phyloP scores from a whole-genome alignment of 1,140 invertebrate genomes.

The Eumeta japonica region DNA sequence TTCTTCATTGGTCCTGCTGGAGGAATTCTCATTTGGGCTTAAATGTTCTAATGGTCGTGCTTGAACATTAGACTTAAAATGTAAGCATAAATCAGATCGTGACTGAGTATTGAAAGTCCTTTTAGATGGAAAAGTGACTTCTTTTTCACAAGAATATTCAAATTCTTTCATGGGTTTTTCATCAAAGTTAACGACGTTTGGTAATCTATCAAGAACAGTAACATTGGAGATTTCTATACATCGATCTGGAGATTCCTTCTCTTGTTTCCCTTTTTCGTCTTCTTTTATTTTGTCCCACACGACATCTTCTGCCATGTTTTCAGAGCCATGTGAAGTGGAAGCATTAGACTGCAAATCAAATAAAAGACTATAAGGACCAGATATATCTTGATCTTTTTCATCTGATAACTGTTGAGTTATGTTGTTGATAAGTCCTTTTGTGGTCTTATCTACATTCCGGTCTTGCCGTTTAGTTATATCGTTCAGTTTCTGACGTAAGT shows the following conservation, averaged over 20 bases:
- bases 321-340: constrained; percentile 23
- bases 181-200: constrained; percentile 46
- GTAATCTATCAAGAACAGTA: constrained; percentile 35
- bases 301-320: constrained; percentile 16
- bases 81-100: constrained; percentile 44
- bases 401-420: constrained; percentile 46
- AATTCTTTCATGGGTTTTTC: constrained; percentile 49
- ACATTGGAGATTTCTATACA: constrained; percentile 18
- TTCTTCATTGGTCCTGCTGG: constrained; percentile 64
- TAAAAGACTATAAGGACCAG: constrained; percentile 59
- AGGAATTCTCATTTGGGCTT: constrained; percentile 49
- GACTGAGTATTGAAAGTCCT: constrained; percentile 41
- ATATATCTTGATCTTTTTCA: constrained; percentile 45
- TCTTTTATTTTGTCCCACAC: constrained; percentile 22
- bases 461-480: constrained; percentile 48
- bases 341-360: constrained; percentile 49
- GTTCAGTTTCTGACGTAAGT: constrained; percentile 46
- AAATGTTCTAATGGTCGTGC: constrained; percentile 36
- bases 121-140: constrained; percentile 29
- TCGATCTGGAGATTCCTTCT: constrained; percentile 16
- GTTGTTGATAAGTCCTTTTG: constrained; percentile 41
- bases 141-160: constrained; percentile 51
- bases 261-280: constrained; percentile 14
- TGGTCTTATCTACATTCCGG: constrained; percentile 40
- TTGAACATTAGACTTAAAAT: constrained; percentile 40